Evolutionary conservation across 1,140 invertebrate genomes (phyloP), one percentile per base, ranked within the genome.

Genomic region (Caenorhabditis remanei): DNA sequence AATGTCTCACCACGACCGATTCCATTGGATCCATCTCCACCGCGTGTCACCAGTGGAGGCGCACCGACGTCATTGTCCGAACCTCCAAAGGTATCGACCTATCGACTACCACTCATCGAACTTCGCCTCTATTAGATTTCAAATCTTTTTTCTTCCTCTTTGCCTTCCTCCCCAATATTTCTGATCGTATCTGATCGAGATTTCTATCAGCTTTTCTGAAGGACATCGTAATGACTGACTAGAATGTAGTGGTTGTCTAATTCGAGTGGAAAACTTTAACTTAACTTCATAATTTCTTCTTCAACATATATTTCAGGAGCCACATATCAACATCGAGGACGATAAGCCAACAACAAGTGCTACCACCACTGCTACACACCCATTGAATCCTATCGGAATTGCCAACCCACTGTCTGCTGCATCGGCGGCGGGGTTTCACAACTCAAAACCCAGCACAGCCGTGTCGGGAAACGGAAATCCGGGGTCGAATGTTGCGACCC

Each of bases 401-500:
- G 71, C 71, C 7, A 79, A 79, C 14, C 71, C 71, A 41, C 71
- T 79, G 43, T 11, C 46, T 19, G 71, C 71, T 46, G 43, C 71
- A 24, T 40, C 71, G 11, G 71, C 71, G 46, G 71, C 71, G 71
- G 71, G 71, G 71, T 79, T 79, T 79, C 71, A 50, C 71, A 79
- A 48, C 43, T 13, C n/a, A 13, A 79, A 79, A 79, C 8, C 46
- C 13, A 50, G 6, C 71, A 79, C 46, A 79, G 46, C 71, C 43
- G 71, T 50, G 46, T 79, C 71, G 71, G 71, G 71, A 79, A 79
- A 79, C 71, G 71, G 71, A 79, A 79, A 50, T 79, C 71, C 46
- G 71, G 71, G 71, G 71, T 79, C 71, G 71, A 79, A 79, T 79
- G 71, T 79, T 79, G 71, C 71, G 71, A 79, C 71, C 71, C 71